phyloP scores from a whole-genome alignment of 2,797 vertebrate species.

The Dicrostonyx torquatus region DNA sequence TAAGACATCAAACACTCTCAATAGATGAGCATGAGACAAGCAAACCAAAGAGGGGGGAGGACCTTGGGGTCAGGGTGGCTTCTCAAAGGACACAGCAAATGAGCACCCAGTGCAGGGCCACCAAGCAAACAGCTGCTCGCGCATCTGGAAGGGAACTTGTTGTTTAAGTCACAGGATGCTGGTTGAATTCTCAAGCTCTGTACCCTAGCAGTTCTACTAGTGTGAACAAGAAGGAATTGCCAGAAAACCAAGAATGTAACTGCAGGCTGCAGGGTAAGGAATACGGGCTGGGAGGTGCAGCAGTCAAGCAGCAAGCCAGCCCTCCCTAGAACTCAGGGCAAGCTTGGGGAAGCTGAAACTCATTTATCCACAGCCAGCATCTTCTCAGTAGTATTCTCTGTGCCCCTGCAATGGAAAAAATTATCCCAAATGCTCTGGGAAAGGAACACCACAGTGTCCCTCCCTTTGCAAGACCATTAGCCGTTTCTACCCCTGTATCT shows the following conservation, averaged over 20 bases:
- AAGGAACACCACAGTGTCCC: rapidly evolving
- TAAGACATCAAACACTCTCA: neutral
- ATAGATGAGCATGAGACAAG: neutral
- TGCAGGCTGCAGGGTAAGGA: neutral
- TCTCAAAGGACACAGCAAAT: neutral
- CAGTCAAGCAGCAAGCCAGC: neutral
- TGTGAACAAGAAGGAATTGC: neutral
- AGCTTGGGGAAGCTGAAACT: too few species aligned
- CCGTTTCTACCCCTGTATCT: neutral
- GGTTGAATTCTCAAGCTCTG: neutral
- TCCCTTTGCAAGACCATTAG: neutral
- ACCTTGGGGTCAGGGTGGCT: neutral
- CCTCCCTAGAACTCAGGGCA: neutral
- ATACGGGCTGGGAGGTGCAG: rapidly evolving
- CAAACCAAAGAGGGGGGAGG: neutral
- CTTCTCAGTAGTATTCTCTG: neutral
- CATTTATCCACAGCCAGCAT: neutral
- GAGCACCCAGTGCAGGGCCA: too few species aligned
- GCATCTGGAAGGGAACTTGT: neutral
- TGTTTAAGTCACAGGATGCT: neutral
- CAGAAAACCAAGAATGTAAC: neutral
- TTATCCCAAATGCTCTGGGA: neutral
- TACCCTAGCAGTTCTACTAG: too few species aligned
- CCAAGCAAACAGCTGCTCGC: neutral
- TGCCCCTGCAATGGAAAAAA: too few species aligned